phyloP scores from a whole-genome alignment of 2,888 invertebrate genomes.

The Heliconius aoede region DNA sequence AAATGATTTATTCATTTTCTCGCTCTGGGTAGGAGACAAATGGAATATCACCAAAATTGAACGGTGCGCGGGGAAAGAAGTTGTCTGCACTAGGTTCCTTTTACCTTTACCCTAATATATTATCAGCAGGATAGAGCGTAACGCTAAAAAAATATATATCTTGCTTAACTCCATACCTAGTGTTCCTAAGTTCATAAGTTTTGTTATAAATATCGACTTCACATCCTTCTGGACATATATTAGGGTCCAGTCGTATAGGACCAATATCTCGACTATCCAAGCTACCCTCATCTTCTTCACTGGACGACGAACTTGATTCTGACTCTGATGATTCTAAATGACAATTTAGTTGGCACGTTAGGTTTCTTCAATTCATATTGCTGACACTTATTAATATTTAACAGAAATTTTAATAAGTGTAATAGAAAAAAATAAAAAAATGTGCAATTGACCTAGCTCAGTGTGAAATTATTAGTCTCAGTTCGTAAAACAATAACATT shows the following conservation, averaged over 20 bases:
- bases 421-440: no score
- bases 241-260: conserved; percentile 87
- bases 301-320: conserved; percentile 81
- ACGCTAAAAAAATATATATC: background rate
- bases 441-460: no score
- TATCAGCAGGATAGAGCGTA: no score
- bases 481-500: no score
- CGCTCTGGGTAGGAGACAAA: no score
- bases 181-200: conserved; percentile 85
- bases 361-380: background rate
- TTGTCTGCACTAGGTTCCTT: no score
- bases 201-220: conserved; percentile 87
- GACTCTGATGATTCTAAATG: conserved; percentile 69
- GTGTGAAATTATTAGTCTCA: no score
- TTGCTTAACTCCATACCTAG: conserved; percentile 68
- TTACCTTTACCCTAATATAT: no score
- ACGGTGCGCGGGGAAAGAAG: no score
- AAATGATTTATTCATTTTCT: no score
- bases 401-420: no score
- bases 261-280: conserved; percentile 87
- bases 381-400: background rate
- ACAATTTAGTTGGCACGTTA: background rate
- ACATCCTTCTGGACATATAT: conserved; percentile 88
- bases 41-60: no score
- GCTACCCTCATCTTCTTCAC: conserved; percentile 85